A percentile compares a stretch with the other conserved stretches of the same genome.
phyloP scores from a whole-genome alignment of 2,888 invertebrate genomes.

The Drosophila maculinotata region DNA sequence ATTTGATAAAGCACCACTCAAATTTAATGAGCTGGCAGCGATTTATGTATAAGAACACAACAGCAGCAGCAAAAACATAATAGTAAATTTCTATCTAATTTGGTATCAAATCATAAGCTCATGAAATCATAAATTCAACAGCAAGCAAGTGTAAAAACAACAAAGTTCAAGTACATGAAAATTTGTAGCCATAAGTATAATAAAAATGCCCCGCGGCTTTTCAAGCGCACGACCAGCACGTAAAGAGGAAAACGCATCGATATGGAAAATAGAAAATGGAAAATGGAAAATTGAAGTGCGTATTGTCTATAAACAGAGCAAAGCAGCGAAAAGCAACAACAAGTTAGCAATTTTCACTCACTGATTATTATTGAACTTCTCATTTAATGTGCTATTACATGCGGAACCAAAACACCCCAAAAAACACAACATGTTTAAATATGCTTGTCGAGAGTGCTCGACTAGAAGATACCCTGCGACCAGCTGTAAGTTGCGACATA shows the following conservation, averaged over 20 bases:
- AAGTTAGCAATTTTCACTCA: slow-evolving; percentile 18
- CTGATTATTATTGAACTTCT: slow-evolving; percentile 10
- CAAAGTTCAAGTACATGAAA: slow-evolving; percentile 61
- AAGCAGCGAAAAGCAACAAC: neutral
- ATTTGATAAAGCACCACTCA: slow-evolving; percentile 46
- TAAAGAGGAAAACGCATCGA: slow-evolving; percentile 35
- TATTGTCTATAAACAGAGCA: slow-evolving; percentile 11
- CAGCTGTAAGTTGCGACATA: no score
- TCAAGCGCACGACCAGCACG: slow-evolving; percentile 18
- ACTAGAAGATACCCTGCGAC: neutral
- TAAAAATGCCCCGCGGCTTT: slow-evolving; percentile 40
- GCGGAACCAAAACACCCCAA: neutral
- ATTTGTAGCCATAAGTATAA: slow-evolving; percentile 30
- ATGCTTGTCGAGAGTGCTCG: neutral
- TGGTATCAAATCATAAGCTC: slow-evolving; percentile 70
- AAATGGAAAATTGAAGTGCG: neutral
- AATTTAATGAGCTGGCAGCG: slow-evolving; percentile 70
- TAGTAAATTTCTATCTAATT: slow-evolving; percentile 56
- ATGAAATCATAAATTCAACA: slow-evolving; percentile 65
- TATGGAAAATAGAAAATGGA: slow-evolving; percentile 38
- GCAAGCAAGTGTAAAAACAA: slow-evolving; percentile 37
- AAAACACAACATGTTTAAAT: neutral
- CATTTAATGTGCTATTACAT: slow-evolving; percentile 2
- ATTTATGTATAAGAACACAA: slow-evolving; percentile 56
- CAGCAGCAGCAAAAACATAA: slow-evolving; percentile 9